Evolutionary conservation across 2,113 vertebrate species (phyloP), one percentile per base, ranked within the genome.

Genomic region (Aplodontia rufa): DNA sequence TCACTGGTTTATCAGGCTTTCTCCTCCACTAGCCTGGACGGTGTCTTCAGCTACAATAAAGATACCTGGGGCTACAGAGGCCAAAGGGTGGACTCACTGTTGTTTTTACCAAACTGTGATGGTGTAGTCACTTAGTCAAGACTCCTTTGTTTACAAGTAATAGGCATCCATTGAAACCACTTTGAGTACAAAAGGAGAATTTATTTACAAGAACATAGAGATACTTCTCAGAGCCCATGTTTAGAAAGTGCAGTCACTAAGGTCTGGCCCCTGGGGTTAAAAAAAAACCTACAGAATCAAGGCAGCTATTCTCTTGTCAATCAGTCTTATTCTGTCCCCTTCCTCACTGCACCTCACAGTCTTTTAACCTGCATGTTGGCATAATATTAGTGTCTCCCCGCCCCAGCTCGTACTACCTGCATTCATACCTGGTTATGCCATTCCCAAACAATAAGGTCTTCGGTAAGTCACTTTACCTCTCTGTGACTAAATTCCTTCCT

Each of bases 151-250:
- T 76, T 83, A n/a, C n/a, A 82, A 71, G 53, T 86, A 66, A 86
- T 13, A 95, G 22, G 42, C 42, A 88, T 47, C 64, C 55, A 92
- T 0, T 49, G 47, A 83, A 87, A 87, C 12, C 55, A 85, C 37
- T 96, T 6, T 83, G 94, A 87, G 20, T 60, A 79, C 11, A 72
- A 92, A 85, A 30, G 20, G 35, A n/a, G 4, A 28, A 40, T 92
- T 94, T 82, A 87, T 79, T 75, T 87, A 78, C 78, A 81, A 90
- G 26, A 66, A 85, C n/a, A 66, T 22, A 72, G 49, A 72, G 42
- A 69, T 74, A 45, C 16, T 96, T 94, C 64, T 80, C 40, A 87
- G 68, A 89, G n/a, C 49, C 37, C 17, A 53, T 8, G 22, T 2
- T n/a, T 40, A 80, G 16, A 72, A 92, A 79, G 7, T 28, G 0